Base-by-base conservation (phyloP, 2,113 vertebrate genomes). In the Perca flavescens region DNA sequence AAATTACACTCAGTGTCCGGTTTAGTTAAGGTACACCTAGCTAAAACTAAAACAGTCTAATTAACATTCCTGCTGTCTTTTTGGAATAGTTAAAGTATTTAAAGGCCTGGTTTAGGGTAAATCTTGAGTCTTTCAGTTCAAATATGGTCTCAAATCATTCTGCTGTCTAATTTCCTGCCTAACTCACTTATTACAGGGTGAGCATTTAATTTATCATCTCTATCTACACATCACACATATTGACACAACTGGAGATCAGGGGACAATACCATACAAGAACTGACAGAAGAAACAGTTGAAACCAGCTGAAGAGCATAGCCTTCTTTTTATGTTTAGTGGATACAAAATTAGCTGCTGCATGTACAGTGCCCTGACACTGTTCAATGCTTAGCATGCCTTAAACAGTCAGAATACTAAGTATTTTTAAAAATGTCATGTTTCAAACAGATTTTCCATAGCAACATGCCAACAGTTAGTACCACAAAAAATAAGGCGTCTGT, bases 371-470 rank as follows among this genome's bases (percentile, higher is more conserved):
- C 25, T 53, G 40, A 65, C 57, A 68, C 43, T 28, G n/a, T 53
- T 63, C 43, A 49, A 66, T 46, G 58, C 11, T 9, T 66, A 21
- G 43, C 28, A 21, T 19, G 14, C 17, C 66, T 49, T 31, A 17
- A 77, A 62, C 31, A 54, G 34, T 60, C 52, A 19, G 54, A 82
- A 83, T 61, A 82, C 66, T 74, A 46, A 80, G 66, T 77, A 36
- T 62, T 80, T 80, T 80, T 72, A 12, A 83, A 83, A 89, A 87
- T 77, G 62, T 54, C 79, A 74, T 21, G 13, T 77, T 40, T 84
- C 6, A 84, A 84, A 88, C 36, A 65, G 40, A 60, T 74, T 75
- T 72, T 74, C 17, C 9, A 61, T 9, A 34, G 47, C 62, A 60
- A 81, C 40, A 65, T 71, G 77, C 83, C 82, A 89, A 83, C 74